phyloP scores from a whole-genome alignment of 2,113 vertebrate species.

The Oncorhynchus mykiss region DNA sequence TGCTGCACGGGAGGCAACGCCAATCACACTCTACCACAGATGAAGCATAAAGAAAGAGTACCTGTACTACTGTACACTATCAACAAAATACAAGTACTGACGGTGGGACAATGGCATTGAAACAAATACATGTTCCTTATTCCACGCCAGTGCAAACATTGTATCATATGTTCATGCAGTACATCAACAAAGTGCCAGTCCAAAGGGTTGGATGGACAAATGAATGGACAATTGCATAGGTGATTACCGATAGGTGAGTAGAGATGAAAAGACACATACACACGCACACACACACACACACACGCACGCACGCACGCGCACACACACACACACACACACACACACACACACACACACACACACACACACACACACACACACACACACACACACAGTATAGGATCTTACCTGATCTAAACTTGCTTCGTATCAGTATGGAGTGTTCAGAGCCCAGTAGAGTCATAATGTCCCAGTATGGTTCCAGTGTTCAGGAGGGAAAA shows the following conservation, averaged over 20 bases:
- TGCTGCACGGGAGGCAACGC: not conserved
- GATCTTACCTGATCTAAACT: slow-evolving; percentile 99
- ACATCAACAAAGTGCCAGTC: not conserved
- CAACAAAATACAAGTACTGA: no score
- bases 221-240: not conserved
- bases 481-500: slow-evolving; percentile 65
- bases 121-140: not conserved
- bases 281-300: not conserved
- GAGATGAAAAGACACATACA: not conserved
- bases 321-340: not conserved
- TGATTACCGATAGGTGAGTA: not conserved
- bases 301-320: not conserved
- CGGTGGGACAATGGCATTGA: no score
- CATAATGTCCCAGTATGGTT: slow-evolving; percentile 85
- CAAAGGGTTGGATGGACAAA: not conserved
- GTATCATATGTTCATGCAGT: not conserved
- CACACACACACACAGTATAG: not conserved
- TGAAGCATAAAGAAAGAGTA: not conserved
- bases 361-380: not conserved
- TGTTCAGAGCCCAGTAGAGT: slow-evolving; percentile 97
- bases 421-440: slow-evolving; percentile 98
- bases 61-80: no score
- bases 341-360: not conserved
- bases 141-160: not conserved
- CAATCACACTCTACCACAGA: not conserved